phyloP scores from a whole-genome alignment of 2,888 invertebrate genomes.

The Apamea anceps region DNA sequence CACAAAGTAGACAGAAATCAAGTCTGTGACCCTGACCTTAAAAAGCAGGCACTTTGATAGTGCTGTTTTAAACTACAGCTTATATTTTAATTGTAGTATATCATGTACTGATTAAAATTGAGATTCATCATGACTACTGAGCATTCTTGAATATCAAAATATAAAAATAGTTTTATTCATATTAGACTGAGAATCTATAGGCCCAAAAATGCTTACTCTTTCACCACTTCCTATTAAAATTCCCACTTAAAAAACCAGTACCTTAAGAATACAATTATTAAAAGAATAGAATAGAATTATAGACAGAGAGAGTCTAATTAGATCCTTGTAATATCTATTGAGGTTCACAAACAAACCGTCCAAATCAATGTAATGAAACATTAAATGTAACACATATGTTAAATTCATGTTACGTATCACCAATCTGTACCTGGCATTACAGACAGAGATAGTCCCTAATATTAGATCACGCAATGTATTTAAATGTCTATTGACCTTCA shows the following conservation, averaged over 20 bases:
- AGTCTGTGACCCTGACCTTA: conserved; percentile 8
- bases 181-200: neutral
- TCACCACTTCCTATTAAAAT: neutral
- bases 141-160: neutral
- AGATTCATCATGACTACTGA: neutral
- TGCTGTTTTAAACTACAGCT: conserved; percentile 11
- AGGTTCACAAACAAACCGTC: neutral
- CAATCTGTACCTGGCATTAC: neutral
- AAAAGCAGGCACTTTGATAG: conserved; percentile 3
- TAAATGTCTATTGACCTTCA: neutral
- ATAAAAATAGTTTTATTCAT: neutral
- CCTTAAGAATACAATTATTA: neutral
- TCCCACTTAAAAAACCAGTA: neutral
- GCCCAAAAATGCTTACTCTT: neutral
- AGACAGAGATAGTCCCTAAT: neutral
- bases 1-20: conserved; percentile 2
- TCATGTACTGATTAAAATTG: neutral
- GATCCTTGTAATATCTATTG: neutral
- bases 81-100: neutral
- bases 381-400: neutral
- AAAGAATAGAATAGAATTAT: too few species aligned
- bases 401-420: too few species aligned
- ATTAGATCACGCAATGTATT: neutral
- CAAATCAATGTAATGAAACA: neutral
- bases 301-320: neutral